Evolutionary conservation across 2,888 invertebrate species (phyloP).

Genomic region (Drosophila paramelanica): DNA sequence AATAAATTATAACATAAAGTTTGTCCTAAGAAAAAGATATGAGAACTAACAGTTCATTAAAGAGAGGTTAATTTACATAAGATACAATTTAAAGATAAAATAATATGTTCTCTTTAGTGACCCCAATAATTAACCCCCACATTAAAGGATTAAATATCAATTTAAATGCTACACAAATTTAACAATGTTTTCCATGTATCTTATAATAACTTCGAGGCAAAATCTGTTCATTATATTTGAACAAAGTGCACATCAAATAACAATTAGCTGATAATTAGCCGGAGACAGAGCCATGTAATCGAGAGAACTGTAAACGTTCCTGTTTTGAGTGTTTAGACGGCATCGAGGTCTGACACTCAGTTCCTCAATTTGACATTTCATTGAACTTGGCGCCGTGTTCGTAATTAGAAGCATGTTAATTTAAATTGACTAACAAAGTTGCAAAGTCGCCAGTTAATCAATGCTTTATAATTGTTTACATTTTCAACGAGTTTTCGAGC

Average conservation of each 20-base stretch:
- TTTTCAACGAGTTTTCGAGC: conserved; percentile 35
- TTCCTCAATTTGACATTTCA: conserved; percentile 59
- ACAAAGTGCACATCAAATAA: conserved; percentile 19
- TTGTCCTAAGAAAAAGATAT: too few species aligned
- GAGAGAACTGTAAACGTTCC: conserved; percentile 1
- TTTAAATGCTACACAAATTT: neutral
- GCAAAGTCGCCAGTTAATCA: conserved; percentile 56
- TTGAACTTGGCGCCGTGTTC: conserved; percentile 54
- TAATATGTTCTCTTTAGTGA: too few species aligned
- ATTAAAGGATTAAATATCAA: neutral
- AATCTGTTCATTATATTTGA: conserved; percentile 5
- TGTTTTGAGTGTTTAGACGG: conserved; percentile 6
- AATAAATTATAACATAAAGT: too few species aligned
- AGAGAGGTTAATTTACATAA: too few species aligned
- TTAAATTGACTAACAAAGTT: conserved; percentile 25
- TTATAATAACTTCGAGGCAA: neutral
- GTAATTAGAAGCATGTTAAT: conserved; percentile 70
- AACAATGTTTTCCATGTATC: neutral
- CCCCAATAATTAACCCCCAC: too few species aligned
- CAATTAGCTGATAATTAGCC: conserved; percentile 29
- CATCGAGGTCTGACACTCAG: conserved; percentile 7
- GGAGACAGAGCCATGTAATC: conserved; percentile 11
- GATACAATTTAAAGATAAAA: too few species aligned
- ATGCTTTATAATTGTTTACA: conserved; percentile 61
- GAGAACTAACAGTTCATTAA: too few species aligned